phyloP scores from a whole-genome alignment of 2,888 invertebrate species.

The Heliconius charithonia region DNA sequence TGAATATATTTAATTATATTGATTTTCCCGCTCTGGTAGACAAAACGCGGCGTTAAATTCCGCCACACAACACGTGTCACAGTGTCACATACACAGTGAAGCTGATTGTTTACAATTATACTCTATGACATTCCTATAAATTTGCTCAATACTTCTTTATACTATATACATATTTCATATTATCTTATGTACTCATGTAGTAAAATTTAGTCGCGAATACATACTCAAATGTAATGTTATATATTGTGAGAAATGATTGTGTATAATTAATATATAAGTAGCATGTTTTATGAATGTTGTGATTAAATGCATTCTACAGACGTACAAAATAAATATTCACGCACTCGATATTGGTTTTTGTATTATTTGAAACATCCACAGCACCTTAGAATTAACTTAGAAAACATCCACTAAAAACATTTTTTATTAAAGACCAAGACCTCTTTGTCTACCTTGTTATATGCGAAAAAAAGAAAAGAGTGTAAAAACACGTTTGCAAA shows the following conservation, averaged over 20 bases:
- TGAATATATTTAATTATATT: too few species aligned
- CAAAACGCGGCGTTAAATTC: too few species aligned
- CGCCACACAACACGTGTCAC: neutral
- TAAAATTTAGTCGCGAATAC: conserved; percentile 65
- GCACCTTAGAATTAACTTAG: neutral
- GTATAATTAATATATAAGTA: conserved; percentile 53
- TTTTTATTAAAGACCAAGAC: neutral
- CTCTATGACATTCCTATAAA: conserved; percentile 37
- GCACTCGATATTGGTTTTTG: conserved; percentile 67
- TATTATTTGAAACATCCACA: conserved; percentile 53
- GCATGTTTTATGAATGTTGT: conserved; percentile 63
- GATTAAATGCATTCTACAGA: conserved; percentile 72
- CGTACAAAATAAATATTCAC: conserved; percentile 81
- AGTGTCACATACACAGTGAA: neutral
- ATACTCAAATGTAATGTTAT: conserved; percentile 69
- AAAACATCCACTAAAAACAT: neutral
- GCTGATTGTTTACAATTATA: neutral
- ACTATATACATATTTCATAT: conserved; percentile 48
- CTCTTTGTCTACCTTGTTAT: too few species aligned
- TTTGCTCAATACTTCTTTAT: conserved; percentile 46
- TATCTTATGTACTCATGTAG: conserved; percentile 65
- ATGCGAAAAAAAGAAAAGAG: too few species aligned
- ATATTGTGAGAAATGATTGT: conserved; percentile 50
- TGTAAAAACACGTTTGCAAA: too few species aligned
- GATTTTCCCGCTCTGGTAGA: neutral